These are phyloP conservation scores for Limanda limanda DNA, from an alignment of 2,113 vertebrate species.

Conservation along the genomic window DNA sequence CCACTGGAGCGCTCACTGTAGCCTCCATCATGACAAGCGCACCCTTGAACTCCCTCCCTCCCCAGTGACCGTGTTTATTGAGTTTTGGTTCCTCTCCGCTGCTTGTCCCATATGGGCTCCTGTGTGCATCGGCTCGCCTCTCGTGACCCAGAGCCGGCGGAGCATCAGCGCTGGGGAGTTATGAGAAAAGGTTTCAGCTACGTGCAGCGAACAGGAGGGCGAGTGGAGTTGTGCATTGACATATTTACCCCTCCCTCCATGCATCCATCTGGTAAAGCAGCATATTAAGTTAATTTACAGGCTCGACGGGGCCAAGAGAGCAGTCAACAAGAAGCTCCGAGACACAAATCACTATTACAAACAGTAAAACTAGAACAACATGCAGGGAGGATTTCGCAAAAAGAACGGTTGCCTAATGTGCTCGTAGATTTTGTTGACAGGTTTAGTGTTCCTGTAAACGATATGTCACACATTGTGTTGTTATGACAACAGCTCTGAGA, in stretches of 20 bases:
- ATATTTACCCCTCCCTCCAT: conserved; percentile 30
- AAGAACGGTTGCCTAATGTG: conserved; percentile 43
- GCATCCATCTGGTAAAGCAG: conserved; percentile 9
- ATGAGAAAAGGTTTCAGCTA: conserved; percentile 55
- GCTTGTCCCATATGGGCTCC: conserved; percentile 68
- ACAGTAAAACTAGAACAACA: conserved; percentile 50
- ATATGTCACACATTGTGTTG: conserved; percentile 18
- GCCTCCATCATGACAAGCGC: conserved; percentile 80
- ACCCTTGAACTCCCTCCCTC: conserved; percentile 70
- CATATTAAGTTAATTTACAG: conserved; percentile 46
- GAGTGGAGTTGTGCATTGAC: conserved; percentile 38
- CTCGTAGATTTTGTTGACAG: conserved; percentile 54
- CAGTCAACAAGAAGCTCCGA: conserved; percentile 42
- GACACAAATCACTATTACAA: conserved; percentile 49
- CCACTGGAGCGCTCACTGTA: conserved; percentile 78
- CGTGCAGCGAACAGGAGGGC: conserved; percentile 27
- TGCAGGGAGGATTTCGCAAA: conserved; percentile 42
- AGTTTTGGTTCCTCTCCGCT: conserved; percentile 80
- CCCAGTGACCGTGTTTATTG: conserved; percentile 65
- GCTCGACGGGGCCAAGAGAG: conserved; percentile 43
- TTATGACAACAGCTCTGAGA: conserved; percentile 38
- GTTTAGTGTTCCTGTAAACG: conserved; percentile 50
- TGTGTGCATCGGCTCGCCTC: conserved; percentile 38
- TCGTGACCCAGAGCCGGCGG: conserved; percentile 55
- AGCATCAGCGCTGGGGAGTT: conserved; percentile 48